phyloP scores from a whole-genome alignment of 1,140 invertebrate species.

The Orchestia grillus region DNA sequence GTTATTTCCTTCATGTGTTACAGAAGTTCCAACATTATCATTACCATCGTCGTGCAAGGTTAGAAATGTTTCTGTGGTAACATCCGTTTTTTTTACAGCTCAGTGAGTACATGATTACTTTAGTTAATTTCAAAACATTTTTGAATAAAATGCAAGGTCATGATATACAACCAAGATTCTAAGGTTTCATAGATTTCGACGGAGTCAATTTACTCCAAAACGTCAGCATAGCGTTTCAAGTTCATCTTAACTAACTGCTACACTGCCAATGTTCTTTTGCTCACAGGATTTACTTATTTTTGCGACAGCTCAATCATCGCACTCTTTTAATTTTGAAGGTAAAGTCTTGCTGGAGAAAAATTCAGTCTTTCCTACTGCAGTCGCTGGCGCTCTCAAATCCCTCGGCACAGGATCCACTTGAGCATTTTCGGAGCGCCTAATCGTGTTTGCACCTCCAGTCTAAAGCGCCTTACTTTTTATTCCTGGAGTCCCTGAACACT shows the following conservation, averaged over 20 bases:
- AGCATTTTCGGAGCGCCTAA: slow-evolving; percentile 23
- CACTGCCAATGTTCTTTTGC: neutral
- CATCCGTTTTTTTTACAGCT: too few relatives aligned
- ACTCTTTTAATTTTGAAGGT: neutral
- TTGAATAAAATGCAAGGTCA: neutral
- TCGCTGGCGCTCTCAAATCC: neutral
- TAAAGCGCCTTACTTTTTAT: neutral
- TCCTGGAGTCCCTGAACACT: neutral
- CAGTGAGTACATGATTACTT: too few relatives aligned
- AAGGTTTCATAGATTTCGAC: neutral
- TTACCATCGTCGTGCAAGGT: too few relatives aligned
- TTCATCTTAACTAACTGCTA: neutral
- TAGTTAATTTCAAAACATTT: too few relatives aligned
- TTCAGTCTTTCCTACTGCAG: neutral
- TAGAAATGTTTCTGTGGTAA: too few relatives aligned
- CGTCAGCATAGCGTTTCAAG: neutral
- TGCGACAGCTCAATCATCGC: neutral
- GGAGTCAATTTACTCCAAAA: neutral
- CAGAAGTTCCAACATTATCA: too few relatives aligned
- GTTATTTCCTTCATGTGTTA: too few relatives aligned
- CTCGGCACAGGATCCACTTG: neutral
- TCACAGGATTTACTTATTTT: neutral
- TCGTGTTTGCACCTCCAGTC: slow-evolving; percentile 31
- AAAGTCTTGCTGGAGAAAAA: neutral
- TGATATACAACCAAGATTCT: neutral